A percentile compares a stretch with the other conserved stretches of the same genome.
Conservation (phyloP, 2,888 invertebrate genomes). For the Nudaria mundana region DNA sequence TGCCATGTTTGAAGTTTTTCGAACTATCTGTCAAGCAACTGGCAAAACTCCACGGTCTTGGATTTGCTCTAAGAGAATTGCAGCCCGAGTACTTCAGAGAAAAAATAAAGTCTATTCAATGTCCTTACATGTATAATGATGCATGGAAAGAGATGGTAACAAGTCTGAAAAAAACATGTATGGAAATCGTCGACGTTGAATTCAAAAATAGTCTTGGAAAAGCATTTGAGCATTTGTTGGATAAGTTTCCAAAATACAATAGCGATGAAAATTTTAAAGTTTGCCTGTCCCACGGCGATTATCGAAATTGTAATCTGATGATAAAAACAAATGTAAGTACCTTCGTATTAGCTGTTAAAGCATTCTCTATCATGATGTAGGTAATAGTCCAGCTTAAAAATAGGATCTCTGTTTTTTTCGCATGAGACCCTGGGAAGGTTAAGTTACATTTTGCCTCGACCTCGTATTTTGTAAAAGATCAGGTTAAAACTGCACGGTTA, state of each 20-base stretch:
- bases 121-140: slow-evolving; percentile 14
- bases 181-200: slow-evolving; percentile 26
- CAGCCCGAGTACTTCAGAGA: slow-evolving; percentile 38
- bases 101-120: slow-evolving; percentile 22
- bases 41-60: slow-evolving; percentile 45
- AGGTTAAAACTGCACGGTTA: no score
- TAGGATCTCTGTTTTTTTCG: no score
- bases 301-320: background rate
- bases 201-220: slow-evolving; percentile 22
- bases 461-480: no score
- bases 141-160: slow-evolving; percentile 20
- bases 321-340: background rate
- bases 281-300: slow-evolving; percentile 18
- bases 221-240: slow-evolving; percentile 13
- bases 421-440: no score
- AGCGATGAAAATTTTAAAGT: slow-evolving; percentile 26
- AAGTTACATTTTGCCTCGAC: no score
- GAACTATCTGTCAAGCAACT: slow-evolving; percentile 37
- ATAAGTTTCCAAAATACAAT: background rate
- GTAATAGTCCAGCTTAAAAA: no score
- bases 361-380: no score
- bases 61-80: slow-evolving; percentile 37
- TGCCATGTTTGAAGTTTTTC: slow-evolving; percentile 35
- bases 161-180: slow-evolving; percentile 15
- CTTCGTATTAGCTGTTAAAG: no score